Percentiles rank a stretch among this genome's conserved stretches.
phyloP scores from a whole-genome alignment of 2,888 invertebrate species.

The Diplolepis rosae region DNA sequence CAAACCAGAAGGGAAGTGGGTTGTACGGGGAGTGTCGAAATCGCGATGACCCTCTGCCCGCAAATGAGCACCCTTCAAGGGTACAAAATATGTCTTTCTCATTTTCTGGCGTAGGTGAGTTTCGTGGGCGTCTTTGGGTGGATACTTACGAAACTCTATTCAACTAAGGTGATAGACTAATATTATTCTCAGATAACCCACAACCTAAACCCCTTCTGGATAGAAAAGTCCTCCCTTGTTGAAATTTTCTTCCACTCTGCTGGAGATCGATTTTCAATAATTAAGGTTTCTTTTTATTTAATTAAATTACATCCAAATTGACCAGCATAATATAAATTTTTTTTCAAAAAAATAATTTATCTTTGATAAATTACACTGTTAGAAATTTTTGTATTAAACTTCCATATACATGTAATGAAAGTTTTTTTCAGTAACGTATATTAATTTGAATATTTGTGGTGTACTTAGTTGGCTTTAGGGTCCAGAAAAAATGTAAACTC shows the following conservation, averaged over 20 bases:
- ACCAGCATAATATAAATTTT: no score
- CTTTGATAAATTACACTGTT: no score
- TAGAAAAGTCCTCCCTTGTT: not conserved
- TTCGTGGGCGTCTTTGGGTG: constrained; percentile 21
- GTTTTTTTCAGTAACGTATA: no score
- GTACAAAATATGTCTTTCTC: not conserved
- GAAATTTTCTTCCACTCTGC: not conserved
- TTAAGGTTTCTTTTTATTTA: no score
- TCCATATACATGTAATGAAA: no score
- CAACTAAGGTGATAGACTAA: not conserved
- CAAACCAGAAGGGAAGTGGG: constrained; percentile 27
- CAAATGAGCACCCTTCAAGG: constrained; percentile 12
- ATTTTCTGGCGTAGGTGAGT: not conserved
- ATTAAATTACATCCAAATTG: no score
- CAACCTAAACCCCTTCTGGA: not conserved
- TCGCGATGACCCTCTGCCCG: not conserved
- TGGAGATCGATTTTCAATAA: no score
- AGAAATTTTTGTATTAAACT: no score
- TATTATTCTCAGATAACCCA: constrained; percentile 10
- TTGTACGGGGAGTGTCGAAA: constrained; percentile 25
- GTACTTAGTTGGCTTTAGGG: no score
- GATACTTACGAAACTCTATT: not conserved
- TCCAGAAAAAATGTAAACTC: no score
- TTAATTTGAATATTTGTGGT: no score
- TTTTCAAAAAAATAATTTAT: no score